These are phyloP conservation scores for Drosophila meridiana DNA, from an alignment of 2,888 invertebrate species.

Conservation along the genomic window DNA sequence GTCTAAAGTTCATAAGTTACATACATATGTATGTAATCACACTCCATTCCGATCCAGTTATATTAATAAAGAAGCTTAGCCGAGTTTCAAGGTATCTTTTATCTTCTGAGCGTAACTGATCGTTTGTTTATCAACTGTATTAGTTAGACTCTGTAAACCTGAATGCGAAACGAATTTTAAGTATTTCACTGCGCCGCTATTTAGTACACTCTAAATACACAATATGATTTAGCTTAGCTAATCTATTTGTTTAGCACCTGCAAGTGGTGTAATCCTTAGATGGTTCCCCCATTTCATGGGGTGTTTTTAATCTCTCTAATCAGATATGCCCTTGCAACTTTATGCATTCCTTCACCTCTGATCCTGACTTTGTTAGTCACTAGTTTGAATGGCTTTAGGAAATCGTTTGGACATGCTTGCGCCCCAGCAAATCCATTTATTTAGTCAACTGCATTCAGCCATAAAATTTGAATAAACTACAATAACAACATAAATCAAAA, in stretches of 20 bases:
- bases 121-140: not conserved
- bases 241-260: not conserved
- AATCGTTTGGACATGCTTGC: conserved; percentile 28
- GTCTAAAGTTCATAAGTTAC: not conserved
- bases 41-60: not conserved
- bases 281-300: not conserved
- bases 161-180: not conserved
- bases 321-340: not conserved
- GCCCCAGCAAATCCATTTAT: conserved; percentile 33
- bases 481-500: conserved; percentile 15
- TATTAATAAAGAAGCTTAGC: not conserved
- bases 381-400: not conserved
- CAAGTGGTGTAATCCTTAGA: not conserved
- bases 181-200: not conserved
- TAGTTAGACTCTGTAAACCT: not conserved
- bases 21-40: no score
- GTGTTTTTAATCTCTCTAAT: no score
- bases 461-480: conserved; percentile 40
- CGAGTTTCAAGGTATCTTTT: not conserved
- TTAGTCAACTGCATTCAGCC: conserved; percentile 27
- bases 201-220: not conserved
- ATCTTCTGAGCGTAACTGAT: not conserved
- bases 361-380: not conserved
- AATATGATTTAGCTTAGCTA: not conserved
- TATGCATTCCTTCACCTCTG: not conserved